phyloP scores from a whole-genome alignment of 2,888 invertebrate genomes.

The Noctua fimbriata region DNA sequence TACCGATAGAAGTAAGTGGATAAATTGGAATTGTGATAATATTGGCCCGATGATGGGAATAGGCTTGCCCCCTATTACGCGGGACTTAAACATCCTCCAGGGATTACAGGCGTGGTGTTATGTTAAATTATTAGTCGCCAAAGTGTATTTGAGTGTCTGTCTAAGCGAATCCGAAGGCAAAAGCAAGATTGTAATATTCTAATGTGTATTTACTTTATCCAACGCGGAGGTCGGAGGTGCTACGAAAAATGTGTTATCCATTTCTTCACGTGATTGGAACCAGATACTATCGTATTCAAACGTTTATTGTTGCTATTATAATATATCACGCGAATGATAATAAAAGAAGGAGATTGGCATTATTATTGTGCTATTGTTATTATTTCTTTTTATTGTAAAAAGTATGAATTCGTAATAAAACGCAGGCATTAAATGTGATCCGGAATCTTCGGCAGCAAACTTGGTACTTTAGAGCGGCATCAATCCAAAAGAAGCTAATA shows the following conservation, averaged over 20 bases:
- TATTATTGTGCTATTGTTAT: not conserved
- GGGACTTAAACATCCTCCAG: not conserved
- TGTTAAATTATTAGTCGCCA: not conserved
- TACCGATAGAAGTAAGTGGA: not conserved
- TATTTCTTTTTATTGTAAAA: not conserved
- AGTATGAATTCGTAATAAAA: not conserved
- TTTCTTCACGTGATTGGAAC: not conserved
- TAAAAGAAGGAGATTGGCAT: not conserved
- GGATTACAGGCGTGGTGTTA: not conserved
- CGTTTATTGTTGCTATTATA: conserved; percentile 9
- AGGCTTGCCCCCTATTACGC: not conserved
- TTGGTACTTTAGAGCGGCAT: not conserved
- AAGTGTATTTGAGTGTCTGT: not conserved
- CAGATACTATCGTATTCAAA: not conserved
- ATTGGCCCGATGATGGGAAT: not conserved
- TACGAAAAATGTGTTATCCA: not conserved
- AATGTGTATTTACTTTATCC: not conserved
- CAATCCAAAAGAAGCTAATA: not conserved
- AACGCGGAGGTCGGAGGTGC: not conserved
- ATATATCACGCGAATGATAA: conserved; percentile 11
- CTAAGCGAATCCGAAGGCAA: not conserved
- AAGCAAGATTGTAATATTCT: not conserved
- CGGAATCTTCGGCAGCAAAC: not conserved
- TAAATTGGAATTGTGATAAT: not conserved
- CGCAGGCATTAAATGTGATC: not conserved